Percentiles rank a stretch among this genome's conserved stretches.
phyloP scores from a whole-genome alignment of 2,888 invertebrate species.

The Drosophila histrio region DNA sequence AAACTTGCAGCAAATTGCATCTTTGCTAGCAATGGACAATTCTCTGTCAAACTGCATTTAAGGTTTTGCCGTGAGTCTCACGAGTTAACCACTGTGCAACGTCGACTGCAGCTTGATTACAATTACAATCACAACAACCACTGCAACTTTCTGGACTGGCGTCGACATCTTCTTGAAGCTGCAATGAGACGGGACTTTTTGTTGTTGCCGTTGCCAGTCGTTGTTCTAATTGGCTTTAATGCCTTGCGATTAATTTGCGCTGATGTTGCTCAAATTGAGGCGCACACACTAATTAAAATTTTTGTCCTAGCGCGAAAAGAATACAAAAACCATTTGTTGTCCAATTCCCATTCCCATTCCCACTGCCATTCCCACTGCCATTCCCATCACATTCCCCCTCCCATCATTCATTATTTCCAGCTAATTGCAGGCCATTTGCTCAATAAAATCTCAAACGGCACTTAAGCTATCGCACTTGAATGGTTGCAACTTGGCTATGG shows the following conservation, averaged over 20 bases:
- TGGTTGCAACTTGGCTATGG: constrained; percentile 42
- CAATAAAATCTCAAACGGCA: constrained; percentile 40
- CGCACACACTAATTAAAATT: constrained; percentile 73
- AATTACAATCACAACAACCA: constrained; percentile 16
- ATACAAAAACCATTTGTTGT: constrained; percentile 10
- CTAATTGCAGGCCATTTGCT: constrained; percentile 66
- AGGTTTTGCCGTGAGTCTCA: no score
- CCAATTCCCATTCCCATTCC: constrained; percentile 1
- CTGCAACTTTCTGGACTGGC: constrained; percentile 25
- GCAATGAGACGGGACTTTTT: not conserved
- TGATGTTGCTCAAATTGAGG: constrained; percentile 61
- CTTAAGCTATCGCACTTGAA: constrained; percentile 45
- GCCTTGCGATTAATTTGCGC: constrained; percentile 74
- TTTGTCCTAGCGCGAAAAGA: constrained; percentile 43
- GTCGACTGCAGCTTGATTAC: constrained; percentile 54
- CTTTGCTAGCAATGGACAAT: no score
- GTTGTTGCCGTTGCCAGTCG: constrained; percentile 18
- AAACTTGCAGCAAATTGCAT: no score
- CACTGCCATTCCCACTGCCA: not conserved
- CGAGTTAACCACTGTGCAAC: no score
- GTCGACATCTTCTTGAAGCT: constrained; percentile 34
- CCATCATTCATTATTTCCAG: constrained; percentile 23
- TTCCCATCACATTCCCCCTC: not conserved
- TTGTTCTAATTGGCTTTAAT: constrained; percentile 74
- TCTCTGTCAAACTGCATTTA: no score